Percentiles rank a stretch among this genome's conserved stretches.
Conservation (phyloP, 2,888 invertebrate species). For the Theretra japonica region DNA sequence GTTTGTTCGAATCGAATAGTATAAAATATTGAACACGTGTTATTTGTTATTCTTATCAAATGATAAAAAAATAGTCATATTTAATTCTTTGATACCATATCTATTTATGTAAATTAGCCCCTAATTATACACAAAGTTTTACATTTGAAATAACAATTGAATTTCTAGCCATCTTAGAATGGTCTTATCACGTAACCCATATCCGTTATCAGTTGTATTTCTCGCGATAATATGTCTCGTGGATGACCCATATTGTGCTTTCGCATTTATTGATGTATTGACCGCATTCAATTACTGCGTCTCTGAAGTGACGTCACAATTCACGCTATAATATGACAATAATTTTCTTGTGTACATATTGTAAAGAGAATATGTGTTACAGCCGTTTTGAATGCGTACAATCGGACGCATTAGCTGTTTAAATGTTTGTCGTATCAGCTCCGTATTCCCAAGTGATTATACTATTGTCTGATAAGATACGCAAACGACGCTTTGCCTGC, state of each 20-base stretch:
- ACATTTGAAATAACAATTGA: too few relatives aligned
- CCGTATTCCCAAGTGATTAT: slow-evolving; percentile 6
- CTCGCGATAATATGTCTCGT: not conserved
- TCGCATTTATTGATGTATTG: not conserved
- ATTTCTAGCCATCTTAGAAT: too few relatives aligned
- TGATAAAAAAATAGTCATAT: too few relatives aligned
- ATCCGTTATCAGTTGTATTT: not conserved
- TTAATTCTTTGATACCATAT: too few relatives aligned
- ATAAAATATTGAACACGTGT: too few relatives aligned
- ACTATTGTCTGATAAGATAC: slow-evolving; percentile 1
- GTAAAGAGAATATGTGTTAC: not conserved
- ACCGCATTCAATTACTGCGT: not conserved
- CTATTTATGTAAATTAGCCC: too few relatives aligned
- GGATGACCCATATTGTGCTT: slow-evolving; percentile 5
- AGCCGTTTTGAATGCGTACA: not conserved
- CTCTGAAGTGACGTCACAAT: not conserved
- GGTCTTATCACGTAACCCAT: not conserved
- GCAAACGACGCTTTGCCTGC: not conserved
- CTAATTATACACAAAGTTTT: too few relatives aligned
- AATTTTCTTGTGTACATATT: not conserved
- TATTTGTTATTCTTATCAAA: too few relatives aligned
- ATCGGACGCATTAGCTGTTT: not conserved
- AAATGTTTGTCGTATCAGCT: slow-evolving; percentile 8
- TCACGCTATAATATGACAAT: not conserved
- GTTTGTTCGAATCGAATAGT: too few relatives aligned